Evolutionary conservation across 2,888 invertebrate genomes (phyloP).

Genomic region (Phengaris arion): DNA sequence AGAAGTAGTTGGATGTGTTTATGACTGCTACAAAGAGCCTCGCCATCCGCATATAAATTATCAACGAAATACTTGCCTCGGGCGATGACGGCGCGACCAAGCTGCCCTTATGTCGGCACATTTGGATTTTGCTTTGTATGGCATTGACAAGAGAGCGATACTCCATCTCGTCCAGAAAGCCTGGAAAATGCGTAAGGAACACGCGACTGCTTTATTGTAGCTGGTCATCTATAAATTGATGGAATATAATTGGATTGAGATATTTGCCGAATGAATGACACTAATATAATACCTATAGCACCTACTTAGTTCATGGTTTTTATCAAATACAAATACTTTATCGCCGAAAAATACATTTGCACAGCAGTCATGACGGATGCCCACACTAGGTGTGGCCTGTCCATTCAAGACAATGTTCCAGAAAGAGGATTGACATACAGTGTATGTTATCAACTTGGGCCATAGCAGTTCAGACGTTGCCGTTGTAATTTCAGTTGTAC

Average conservation of each 20-base stretch:
- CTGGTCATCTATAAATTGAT: no score
- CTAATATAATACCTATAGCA: neutral
- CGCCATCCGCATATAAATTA: neutral
- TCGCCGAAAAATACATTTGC: no score
- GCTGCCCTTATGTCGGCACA: constrained; percentile 67
- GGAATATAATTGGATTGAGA: neutral
- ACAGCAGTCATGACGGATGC: no score
- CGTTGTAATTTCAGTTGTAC: constrained; percentile 41
- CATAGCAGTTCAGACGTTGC: neutral
- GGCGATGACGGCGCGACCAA: constrained; percentile 73
- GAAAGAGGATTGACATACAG: no score
- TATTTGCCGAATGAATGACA: neutral
- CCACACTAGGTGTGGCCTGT: no score
- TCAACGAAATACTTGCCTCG: constrained; percentile 49
- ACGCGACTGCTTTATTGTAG: no score
- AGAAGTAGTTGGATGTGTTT: no score
- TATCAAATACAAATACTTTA: neutral
- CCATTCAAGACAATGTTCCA: no score
- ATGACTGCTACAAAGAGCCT: no score
- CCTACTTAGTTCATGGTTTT: neutral
- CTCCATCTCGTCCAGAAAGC: constrained; percentile 81
- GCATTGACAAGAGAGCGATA: constrained; percentile 70
- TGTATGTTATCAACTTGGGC: neutral
- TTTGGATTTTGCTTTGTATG: constrained; percentile 77
- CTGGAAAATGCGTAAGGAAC: constrained; percentile 44